phyloP scores from a whole-genome alignment of 2,888 invertebrate species.

The Cephalotes varians region DNA sequence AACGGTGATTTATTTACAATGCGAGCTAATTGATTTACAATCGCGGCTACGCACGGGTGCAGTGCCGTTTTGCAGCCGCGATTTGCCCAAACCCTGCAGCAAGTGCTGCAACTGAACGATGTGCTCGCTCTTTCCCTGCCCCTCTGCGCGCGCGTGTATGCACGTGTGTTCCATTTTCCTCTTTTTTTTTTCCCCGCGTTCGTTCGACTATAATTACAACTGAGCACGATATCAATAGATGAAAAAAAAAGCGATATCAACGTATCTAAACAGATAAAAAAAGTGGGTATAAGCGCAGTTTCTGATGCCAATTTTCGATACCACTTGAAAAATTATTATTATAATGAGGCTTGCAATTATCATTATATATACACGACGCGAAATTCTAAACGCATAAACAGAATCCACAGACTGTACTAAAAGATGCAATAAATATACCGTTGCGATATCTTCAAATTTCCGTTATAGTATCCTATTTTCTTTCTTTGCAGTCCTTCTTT shows the following conservation, averaged over 20 bases:
- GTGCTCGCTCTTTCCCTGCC: slow-evolving; percentile 53
- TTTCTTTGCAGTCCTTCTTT: not conserved
- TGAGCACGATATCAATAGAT: slow-evolving; percentile 10
- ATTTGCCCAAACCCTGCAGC: slow-evolving; percentile 55
- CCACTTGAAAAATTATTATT: not conserved
- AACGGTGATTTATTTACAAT: slow-evolving; percentile 85
- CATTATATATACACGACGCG: not conserved
- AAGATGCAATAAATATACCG: not conserved
- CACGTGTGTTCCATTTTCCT: slow-evolving; percentile 51
- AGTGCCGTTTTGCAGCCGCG: slow-evolving; percentile 74
- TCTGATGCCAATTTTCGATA: not conserved
- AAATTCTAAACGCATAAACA: not conserved
- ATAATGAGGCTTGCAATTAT: not conserved
- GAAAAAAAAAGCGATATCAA: not conserved
- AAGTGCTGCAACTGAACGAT: slow-evolving; percentile 38
- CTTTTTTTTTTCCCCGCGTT: slow-evolving; percentile 26
- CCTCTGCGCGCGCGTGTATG: slow-evolving; percentile 23
- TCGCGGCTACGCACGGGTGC: slow-evolving; percentile 74
- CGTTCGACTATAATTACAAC: slow-evolving; percentile 34
- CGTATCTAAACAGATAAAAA: slow-evolving; percentile 12
- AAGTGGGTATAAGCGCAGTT: not conserved
- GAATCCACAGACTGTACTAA: not conserved
- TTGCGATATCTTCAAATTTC: not conserved
- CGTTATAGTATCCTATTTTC: not conserved
- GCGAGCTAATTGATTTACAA: slow-evolving; percentile 85